Evolutionary conservation across 1,140 invertebrate genomes (phyloP), one percentile per base, ranked within the genome.

Genomic region (Papilio xuthus): DNA sequence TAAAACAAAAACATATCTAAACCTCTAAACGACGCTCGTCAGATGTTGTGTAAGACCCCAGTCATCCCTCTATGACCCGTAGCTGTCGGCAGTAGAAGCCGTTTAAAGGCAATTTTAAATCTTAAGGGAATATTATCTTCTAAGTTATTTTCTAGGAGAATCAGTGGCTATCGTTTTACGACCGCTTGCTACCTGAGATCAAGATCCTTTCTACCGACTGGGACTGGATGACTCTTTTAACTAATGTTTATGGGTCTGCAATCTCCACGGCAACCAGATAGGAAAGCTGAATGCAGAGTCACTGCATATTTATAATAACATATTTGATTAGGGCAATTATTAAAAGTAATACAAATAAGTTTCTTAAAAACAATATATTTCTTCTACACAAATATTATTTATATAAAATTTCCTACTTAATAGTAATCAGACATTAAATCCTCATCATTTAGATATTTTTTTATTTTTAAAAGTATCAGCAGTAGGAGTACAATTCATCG

Each of bases 401-500:
- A 67, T 28, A 28, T 32, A 32, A 26, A 67, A 28, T 28, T 28
- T 67, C 28, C 4, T 32, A 67, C 26, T 32, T 67, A 67, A 56
- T 56, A 23, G n/a, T 56, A 67, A 32, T 67, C 26, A 32, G 60
- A 28, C 26, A 67, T 67, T 67, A 67, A 15, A 1, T 13, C 7
- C 26, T 28, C 23, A 0, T 28, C 2, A 28, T 63, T 28, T 67
- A 60, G 12, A 26, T 4, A 60, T 60, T 26, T 26, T 9, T 60
- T 18, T 18, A 4, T 15, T 6, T 7, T 80, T 37, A 78, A 32
- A 20, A 2, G n/a, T 77, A 60, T 13, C 53, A 78, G 75, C 83
- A 84, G 32, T 84, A 84, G 23, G 76, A 63, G 2, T 77, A n/a
- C 3, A 84, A 44, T 63, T 82, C 81, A 0, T 78, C 42, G 2